Percentiles rank a stretch among this genome's conserved stretches.
Evolutionary conservation across 92 coral and sea anemone species (phyloP).

Genomic region (Porites rus): DNA sequence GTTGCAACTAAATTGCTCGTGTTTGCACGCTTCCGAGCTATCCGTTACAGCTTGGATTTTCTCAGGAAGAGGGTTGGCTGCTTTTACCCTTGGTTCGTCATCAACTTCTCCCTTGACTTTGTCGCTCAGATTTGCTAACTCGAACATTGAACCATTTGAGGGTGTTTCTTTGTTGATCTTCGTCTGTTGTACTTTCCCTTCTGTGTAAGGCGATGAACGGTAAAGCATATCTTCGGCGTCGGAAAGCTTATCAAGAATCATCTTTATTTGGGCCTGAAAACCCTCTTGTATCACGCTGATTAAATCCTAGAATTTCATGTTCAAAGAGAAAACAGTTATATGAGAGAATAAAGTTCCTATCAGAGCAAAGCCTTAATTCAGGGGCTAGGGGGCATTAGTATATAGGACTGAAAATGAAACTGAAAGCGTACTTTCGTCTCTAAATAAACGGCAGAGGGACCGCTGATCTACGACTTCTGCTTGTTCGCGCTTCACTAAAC

Average conservation of each 20-base stretch:
- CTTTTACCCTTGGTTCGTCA: background rate
- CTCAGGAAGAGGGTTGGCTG: background rate
- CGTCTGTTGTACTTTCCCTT: background rate
- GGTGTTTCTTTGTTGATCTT: background rate
- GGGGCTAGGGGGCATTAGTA: background rate
- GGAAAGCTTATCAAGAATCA: slow-evolving; percentile 3
- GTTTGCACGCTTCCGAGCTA: background rate
- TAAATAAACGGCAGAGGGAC: too few species aligned
- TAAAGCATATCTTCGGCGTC: slow-evolving; percentile 1
- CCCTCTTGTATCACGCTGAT: slow-evolving; percentile 3
- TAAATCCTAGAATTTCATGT: background rate
- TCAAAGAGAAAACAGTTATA: background rate
- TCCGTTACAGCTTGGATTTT: background rate
- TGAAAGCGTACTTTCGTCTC: too few species aligned
- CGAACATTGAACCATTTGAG: background rate
- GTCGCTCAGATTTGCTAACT: background rate
- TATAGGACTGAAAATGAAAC: too few species aligned
- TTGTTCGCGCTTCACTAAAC: too few species aligned
- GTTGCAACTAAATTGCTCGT: slow-evolving; percentile 30
- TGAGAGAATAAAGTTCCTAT: background rate
- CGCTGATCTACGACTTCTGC: too few species aligned
- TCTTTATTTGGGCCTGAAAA: background rate
- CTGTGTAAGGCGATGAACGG: background rate
- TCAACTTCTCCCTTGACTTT: background rate
- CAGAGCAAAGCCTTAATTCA: background rate